Evolutionary conservation across 1,140 invertebrate species (phyloP).

Genomic region (Lordiphosa collinella): DNA sequence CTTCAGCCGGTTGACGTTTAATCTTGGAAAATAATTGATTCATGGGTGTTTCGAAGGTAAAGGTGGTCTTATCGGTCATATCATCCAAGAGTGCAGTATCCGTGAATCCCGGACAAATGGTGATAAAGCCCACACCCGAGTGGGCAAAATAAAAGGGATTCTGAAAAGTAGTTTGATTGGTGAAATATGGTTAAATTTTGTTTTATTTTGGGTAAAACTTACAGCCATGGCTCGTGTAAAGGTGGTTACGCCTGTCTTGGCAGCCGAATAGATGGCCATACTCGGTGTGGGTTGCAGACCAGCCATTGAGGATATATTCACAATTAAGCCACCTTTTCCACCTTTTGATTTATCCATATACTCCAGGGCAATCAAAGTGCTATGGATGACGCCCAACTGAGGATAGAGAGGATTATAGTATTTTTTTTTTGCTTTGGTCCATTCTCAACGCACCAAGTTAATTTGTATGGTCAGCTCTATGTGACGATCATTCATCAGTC

Average conservation of each 20-base stretch:
- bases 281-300: conserved; percentile 79
- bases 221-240: conserved; percentile 76
- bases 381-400: conserved; percentile 58
- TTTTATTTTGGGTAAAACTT: not conserved
- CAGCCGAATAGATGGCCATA: conserved; percentile 79
- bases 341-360: conserved; percentile 82
- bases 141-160: conserved; percentile 34
- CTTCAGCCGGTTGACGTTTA: conserved; percentile 34
- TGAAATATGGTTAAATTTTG: no score
- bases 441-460: conserved; percentile 37
- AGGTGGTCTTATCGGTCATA: conserved; percentile 42
- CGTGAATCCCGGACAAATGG: conserved; percentile 70
- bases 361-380: conserved; percentile 49
- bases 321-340: conserved; percentile 82
- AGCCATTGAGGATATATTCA: conserved; percentile 83
- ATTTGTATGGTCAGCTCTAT: conserved; percentile 50
- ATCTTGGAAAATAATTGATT: conserved; percentile 22
- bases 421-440: not conserved
- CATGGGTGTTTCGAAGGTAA: conserved; percentile 34
- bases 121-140: conserved; percentile 58
- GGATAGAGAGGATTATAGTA: not conserved
- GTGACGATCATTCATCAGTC: conserved; percentile 54
- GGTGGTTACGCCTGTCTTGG: conserved; percentile 80
- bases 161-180: conserved; percentile 13
- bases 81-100: conserved; percentile 48